Conservation (phyloP, 2,113 vertebrate genomes). For the Nothocercus julius region DNA sequence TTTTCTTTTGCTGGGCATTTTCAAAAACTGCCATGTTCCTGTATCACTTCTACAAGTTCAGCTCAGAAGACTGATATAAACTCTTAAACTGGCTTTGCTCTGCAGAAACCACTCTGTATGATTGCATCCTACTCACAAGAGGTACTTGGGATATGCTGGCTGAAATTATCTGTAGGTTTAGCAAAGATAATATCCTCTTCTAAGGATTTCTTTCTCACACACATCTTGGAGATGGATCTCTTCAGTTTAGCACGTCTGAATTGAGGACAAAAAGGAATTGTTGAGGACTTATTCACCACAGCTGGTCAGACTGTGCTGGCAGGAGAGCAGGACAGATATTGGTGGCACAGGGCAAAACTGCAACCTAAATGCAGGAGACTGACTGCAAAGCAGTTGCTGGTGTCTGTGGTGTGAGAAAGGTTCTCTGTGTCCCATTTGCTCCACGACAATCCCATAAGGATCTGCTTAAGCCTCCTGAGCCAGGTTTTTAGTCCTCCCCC, state of each 20-base stretch:
- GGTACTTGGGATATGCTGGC: neutral
- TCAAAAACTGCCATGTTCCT: neutral
- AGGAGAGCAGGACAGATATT: neutral
- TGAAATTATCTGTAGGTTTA: neutral
- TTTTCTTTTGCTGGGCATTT: neutral
- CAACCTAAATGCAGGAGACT: neutral
- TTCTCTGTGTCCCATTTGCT: neutral
- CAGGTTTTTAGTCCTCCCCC: neutral
- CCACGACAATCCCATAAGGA: neutral
- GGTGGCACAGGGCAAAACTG: neutral
- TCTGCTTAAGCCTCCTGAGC: neutral
- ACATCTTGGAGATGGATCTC: neutral
- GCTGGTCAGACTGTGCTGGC: neutral
- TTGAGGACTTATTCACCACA: neutral
- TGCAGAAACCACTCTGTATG: neutral
- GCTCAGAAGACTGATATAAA: neutral
- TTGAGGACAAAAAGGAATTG: neutral
- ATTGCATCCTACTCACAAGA: neutral
- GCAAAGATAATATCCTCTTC: neutral
- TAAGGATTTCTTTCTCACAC: neutral
- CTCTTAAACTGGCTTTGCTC: neutral
- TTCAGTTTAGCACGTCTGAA: neutral
- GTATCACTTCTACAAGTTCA: neutral
- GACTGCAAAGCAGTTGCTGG: neutral
- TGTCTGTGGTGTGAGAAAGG: neutral